Base-by-base conservation (phyloP, 2,113 vertebrate genomes). In the Charadrius vociferus region DNA sequence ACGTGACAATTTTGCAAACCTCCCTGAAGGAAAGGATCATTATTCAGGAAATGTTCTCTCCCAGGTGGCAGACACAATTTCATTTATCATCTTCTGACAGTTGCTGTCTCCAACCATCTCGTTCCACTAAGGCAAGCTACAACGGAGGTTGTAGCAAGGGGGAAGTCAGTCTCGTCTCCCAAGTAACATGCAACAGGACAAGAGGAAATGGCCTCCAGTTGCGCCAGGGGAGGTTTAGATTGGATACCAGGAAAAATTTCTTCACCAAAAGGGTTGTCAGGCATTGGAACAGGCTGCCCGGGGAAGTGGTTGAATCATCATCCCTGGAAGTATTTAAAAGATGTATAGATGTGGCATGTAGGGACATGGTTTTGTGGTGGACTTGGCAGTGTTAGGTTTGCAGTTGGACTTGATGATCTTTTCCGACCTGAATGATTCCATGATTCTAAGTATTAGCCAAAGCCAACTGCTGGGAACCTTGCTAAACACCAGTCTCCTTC, bases 291-390 rank as follows among this genome's bases (percentile, higher is more conserved):
- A 59, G 37, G 27, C 52, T 74, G 32, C 53, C 53, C 61, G 50
- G 32, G 26, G 61, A 36, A 27, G 56, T 5, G 29, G 56, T 29
- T 1, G 37, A 79, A 56, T 34, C 39, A 7, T n/a, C 27, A 10
- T 52, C 21, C 66, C 56, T n/a, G 22, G 21, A 30, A 29, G 14
- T 8, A 6, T 39, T 55, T 39, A 23, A 39, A 63, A 62, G 34
- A 12, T 0, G 0, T 5, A 14, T 23, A 19, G 29, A 12, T 10
- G 10, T 19, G 39, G 34, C 0, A 1, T 29, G 55, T 7, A 39
- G 37, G 39, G 19, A 39, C 14, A 13, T 4, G 23, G 49, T 24
- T 47, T 63, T 36, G 34, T 27, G 55, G 27, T 45, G 39, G 34
- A 37, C 22, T 47, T 47, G 47, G 34, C 5, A 47, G 50, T 21